phyloP scores from a whole-genome alignment of 2,797 vertebrate genomes.

The Acomys russatus region DNA sequence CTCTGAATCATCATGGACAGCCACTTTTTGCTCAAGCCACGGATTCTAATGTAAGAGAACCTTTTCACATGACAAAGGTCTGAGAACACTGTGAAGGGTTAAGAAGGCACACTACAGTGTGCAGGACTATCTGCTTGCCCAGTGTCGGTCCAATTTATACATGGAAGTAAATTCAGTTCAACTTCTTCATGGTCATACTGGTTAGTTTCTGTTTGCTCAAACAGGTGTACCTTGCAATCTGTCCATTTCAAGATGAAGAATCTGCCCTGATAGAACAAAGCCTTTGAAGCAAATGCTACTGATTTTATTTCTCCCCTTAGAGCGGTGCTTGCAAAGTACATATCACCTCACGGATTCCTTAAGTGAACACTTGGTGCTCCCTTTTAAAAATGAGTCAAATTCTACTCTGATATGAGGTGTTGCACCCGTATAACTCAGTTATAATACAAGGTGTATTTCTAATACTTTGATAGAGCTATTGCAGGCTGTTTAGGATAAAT shows the following conservation, averaged over 20 bases:
- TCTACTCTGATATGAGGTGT: too few relatives aligned
- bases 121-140: too few relatives aligned
- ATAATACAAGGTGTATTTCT: too few relatives aligned
- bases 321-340: neutral
- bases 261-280: neutral
- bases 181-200: neutral
- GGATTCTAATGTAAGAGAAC: neutral
- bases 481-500: too few relatives aligned
- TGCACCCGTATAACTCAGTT: too few relatives aligned
- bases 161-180: neutral
- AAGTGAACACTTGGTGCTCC: neutral
- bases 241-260: conserved; percentile 28
- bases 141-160: neutral
- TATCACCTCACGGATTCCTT: neutral
- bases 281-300: neutral
- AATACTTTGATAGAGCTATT: too few relatives aligned
- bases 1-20: neutral
- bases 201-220: neutral
- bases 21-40: neutral
- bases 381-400: neutral
- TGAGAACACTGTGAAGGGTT: neutral
- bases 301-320: neutral
- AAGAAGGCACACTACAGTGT: neutral
- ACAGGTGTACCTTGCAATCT: neutral
- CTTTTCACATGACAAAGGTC: neutral